Evolutionary conservation across 92 coral and sea anemone species (phyloP).

Genomic region (Heliopora coerulea): DNA sequence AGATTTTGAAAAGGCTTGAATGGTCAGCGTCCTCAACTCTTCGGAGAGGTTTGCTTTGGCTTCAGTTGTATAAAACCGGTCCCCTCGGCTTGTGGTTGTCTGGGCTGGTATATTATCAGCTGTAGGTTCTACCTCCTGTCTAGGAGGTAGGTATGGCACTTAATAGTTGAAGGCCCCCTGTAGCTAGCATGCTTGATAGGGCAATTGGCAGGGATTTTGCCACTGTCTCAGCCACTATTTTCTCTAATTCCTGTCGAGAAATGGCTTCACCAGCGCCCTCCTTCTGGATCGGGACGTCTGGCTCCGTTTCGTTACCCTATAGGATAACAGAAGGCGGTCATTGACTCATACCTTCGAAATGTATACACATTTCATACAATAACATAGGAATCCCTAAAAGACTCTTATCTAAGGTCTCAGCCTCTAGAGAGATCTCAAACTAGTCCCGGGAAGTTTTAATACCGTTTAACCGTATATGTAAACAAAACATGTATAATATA

Average conservation of each 20-base stretch:
- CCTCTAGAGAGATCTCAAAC: no score
- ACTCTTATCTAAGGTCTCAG: no score
- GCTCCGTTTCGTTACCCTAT: background rate
- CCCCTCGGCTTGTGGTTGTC: conserved; percentile 2
- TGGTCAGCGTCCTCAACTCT: conserved; percentile 42
- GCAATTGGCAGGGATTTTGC: conserved; percentile 8
- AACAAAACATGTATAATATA: no score
- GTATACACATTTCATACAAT: no score
- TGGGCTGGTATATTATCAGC: conserved; percentile 1
- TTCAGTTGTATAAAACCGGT: conserved; percentile 51
- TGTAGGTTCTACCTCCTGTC: no score
- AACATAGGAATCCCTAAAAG: no score
- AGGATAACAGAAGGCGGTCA: conserved; percentile 28
- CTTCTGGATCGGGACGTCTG: conserved; percentile 31
- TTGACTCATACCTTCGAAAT: conserved; percentile 33
- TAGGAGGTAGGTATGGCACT: no score
- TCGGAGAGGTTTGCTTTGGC: conserved; percentile 33
- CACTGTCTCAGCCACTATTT: conserved; percentile 28
- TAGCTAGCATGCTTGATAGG: background rate
- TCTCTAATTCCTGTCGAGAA: background rate
- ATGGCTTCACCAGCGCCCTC: conserved; percentile 15
- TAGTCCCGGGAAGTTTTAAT: no score
- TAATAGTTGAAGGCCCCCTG: no score
- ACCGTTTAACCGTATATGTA: no score
- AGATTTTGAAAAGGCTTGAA: conserved; percentile 54